Base-by-base conservation (phyloP, 2,888 invertebrate genomes). In the Alentia gelatinosa region DNA sequence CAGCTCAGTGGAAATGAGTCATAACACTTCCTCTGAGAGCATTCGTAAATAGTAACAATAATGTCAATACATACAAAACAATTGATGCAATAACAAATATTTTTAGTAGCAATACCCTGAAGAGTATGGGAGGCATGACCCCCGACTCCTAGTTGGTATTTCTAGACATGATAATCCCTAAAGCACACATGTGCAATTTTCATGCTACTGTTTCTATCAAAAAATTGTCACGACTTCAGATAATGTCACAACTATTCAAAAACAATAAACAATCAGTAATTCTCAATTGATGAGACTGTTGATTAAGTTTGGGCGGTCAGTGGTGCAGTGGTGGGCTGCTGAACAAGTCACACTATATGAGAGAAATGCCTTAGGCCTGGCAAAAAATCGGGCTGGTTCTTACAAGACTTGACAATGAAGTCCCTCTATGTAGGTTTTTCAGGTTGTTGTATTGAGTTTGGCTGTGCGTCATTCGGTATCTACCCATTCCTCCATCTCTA, bases 271-370 rank as follows among this genome's bases (percentile, higher is more conserved):
- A 79, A 9, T 37, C 39, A 39, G 23, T 79, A 5, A 37, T 79
- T 39, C 35, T 79, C 37, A 79, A 79, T 26, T 56, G 39, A 37
- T 3, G 19, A 79, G 79, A 79, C 79, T 37, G n/a, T n/a, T 37
- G 23, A 26, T 79, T 79, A 79, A 79, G 23, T 39, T 5, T 79
- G 79, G 79, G 79, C 79, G 79, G 39, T 35, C 1, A 79, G 79
- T 79, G 79, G 79, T 79, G 19, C 79, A 37, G 39, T 79, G 79
- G 79, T 79, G 79, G 79, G 79, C 79, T 37, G 79, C 79, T 35
- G 39, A 37, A 79, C 79, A 79, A 15, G 33, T 74, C 56, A 56
- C n/a, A n/a, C 5, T 56, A 68, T 68, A 68, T 68, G 30, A 68
- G 33, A 79, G 79, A 79, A 12, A 39, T 37, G 79, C 79, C 79